Base-by-base conservation (phyloP, 2,888 invertebrate species). In the Ceriagrion tenellum region DNA sequence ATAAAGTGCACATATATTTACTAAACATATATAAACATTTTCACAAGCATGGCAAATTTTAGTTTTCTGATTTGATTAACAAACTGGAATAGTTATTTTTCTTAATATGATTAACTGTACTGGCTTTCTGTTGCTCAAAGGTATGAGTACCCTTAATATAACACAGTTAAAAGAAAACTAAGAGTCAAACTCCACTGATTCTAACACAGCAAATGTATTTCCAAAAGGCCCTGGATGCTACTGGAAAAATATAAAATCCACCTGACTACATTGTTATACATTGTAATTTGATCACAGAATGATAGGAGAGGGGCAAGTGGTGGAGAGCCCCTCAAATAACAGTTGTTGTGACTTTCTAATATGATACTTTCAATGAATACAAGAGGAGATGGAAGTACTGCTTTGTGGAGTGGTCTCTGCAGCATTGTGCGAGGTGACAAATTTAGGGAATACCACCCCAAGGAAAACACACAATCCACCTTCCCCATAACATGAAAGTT, bases 241-340 rank as follows among this genome's bases (percentile, higher is more conserved):
- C 35, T 30, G 81, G 35, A 81, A 81, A 81, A 81, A 81, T 81
- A 81, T 81, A 81, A 81, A 81, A 30, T 81, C 18, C 81, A 81
- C 81, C 35, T 16, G 35, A 81, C 81, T 81, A 81, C 35, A 30
- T 18, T 81, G 81, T 81, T 81, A 35, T 81, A 26, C 8, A 35
- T 35, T 81, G 26, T 81, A 35, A 30, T 81, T 18, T 35, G 81
- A 81, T 81, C 81, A 81, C 81, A 81, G 81, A 81, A 81, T 30
- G 81, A 35, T 81, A 35, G 81, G 81, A 81, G 81, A 35, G 81
- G 35, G 81, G 81, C 81, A 16, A 35, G 81, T 13, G n/a, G 81
- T 35, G n/a, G 12, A 81, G 81, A 81, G 81, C 81, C 81, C 81
- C 81, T 35, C 30, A 81, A 18, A 81, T 6, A 35, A 35, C 35